These are phyloP conservation scores for Drosophila nr. perissopoda DNA, from an alignment of 2,888 invertebrate species.

Conservation along the genomic window DNA sequence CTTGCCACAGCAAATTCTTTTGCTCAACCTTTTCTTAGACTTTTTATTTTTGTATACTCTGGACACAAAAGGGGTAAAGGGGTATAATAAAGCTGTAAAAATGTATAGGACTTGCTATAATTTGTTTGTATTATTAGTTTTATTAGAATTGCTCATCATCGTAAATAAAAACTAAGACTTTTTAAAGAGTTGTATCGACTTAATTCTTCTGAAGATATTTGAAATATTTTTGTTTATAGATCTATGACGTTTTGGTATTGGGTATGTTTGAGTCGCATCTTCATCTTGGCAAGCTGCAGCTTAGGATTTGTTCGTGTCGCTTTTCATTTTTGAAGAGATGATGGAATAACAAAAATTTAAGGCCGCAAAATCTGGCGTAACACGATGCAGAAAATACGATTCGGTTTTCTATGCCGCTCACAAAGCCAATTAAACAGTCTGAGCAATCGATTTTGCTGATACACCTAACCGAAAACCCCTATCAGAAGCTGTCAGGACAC, in stretches of 20 bases:
- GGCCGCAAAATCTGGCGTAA: conserved; percentile 5
- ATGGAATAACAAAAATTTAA: conserved; percentile 44
- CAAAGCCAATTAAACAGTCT: conserved; percentile 70
- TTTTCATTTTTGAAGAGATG: conserved; percentile 42
- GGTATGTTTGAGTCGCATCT: neutral
- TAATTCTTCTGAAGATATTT: neutral
- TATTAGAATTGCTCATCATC: neutral
- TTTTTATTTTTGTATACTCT: conserved; percentile 7
- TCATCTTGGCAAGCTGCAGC: conserved; percentile 18
- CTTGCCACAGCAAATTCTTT: conserved; percentile 29
- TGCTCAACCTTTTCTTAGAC: conserved; percentile 17
- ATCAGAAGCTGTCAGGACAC: conserved; percentile 21
- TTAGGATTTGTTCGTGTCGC: conserved; percentile 34
- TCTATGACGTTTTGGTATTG: neutral
- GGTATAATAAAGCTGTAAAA: neutral
- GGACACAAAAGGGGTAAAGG: neutral
- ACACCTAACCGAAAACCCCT: conserved; percentile 4
- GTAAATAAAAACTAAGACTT: neutral
- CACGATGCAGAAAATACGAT: conserved; percentile 21
- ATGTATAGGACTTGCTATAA: neutral
- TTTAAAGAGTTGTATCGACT: neutral
- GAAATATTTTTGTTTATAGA: neutral
- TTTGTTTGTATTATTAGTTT: neutral
- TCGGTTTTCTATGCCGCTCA: conserved; percentile 21
- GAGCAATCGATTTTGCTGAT: conserved; percentile 58